phyloP scores from a whole-genome alignment of 2,888 invertebrate species.

The Pyrrhia umbra region DNA sequence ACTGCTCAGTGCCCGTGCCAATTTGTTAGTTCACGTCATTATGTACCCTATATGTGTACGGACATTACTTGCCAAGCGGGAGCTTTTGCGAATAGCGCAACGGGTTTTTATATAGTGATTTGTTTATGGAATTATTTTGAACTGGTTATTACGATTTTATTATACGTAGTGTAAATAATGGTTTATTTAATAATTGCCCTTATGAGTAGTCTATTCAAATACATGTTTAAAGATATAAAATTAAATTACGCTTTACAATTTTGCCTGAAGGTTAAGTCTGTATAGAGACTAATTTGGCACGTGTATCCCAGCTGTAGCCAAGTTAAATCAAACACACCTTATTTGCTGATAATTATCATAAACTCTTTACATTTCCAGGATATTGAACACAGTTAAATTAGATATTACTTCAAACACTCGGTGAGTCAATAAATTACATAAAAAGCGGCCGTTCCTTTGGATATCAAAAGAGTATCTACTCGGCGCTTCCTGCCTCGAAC shows the following conservation, averaged over 20 bases:
- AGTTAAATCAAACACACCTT: conserved; percentile 22
- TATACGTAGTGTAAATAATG: neutral
- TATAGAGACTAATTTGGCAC: neutral
- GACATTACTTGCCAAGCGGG: conserved; percentile 39
- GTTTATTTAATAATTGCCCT: too few relatives aligned
- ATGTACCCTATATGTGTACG: conserved; percentile 64
- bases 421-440: conserved; percentile 69
- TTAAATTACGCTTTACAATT: too few relatives aligned
- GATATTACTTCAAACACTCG: conserved; percentile 68
- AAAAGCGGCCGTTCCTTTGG: conserved; percentile 62
- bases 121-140: conserved; percentile 14
- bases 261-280: neutral
- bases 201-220: neutral
- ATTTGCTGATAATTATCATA: conserved; percentile 41
- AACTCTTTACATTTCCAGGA: conserved; percentile 41
- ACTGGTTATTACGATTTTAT: neutral
- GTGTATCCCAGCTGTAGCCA: conserved; percentile 16
- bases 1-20: conserved; percentile 79
- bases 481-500: conserved; percentile 70
- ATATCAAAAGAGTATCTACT: conserved; percentile 73
- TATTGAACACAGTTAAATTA: conserved; percentile 40
- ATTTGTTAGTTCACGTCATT: conserved; percentile 83
- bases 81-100: conserved; percentile 17
- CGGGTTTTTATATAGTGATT: conserved; percentile 16
- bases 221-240: neutral